Percentiles rank a stretch among this genome's conserved stretches.
Conservation (phyloP, 2,113 vertebrate genomes). For the Anoplopoma fimbria region DNA sequence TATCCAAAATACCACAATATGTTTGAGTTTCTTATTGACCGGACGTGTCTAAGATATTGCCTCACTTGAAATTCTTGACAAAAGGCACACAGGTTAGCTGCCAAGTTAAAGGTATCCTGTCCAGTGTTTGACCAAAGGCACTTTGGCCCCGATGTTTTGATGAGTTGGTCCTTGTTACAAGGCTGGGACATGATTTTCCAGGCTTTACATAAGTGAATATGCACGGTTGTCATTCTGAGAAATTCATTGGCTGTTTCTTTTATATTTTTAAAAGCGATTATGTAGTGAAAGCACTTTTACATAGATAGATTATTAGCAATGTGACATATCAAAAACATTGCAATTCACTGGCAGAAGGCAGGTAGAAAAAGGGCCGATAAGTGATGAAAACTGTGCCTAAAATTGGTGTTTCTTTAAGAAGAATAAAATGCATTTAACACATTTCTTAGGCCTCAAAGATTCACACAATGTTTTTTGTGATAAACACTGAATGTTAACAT, state of each 20-base stretch:
- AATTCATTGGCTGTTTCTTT: not conserved
- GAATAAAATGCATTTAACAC: not conserved
- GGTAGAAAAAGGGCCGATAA: not conserved
- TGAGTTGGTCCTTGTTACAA: not conserved
- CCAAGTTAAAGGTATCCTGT: not conserved
- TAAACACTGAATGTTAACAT: slow-evolving; percentile 1
- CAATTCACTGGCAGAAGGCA: not conserved
- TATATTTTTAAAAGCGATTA: not conserved
- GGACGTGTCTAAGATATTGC: not conserved
- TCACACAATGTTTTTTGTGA: not conserved
- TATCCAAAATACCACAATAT: slow-evolving; percentile 33
- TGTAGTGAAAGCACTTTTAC: not conserved
- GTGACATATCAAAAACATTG: not conserved
- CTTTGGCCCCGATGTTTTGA: not conserved
- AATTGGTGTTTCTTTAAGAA: not conserved
- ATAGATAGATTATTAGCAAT: not conserved
- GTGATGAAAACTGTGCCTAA: not conserved
- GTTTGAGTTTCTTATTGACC: slow-evolving; percentile 27
- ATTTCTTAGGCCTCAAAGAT: not conserved
- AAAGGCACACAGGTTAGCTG: not conserved
- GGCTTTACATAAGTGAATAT: not conserved
- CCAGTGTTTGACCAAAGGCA: not conserved
- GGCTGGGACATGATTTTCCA: not conserved
- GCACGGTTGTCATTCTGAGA: not conserved
- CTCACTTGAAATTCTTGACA: not conserved